These are phyloP conservation scores for Phthorimaea operculella DNA, from an alignment of 1,140 invertebrate species.

Conservation along the genomic window DNA sequence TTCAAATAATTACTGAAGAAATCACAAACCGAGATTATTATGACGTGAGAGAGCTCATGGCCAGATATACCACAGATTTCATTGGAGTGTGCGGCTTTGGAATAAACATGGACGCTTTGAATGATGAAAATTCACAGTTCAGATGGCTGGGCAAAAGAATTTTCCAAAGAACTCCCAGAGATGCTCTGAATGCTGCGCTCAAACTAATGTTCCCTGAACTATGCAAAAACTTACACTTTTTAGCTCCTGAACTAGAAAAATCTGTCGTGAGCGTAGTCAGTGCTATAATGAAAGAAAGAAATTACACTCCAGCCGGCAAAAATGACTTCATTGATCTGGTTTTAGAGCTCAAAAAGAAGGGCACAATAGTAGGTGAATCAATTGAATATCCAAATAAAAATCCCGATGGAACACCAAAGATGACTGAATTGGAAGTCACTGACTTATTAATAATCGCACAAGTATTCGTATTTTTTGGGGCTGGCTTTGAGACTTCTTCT, in stretches of 20 bases:
- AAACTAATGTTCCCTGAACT: slow-evolving; percentile 2
- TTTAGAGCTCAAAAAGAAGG: background rate
- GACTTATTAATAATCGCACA: background rate
- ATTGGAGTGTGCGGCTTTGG: slow-evolving; percentile 8
- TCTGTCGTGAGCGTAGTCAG: background rate
- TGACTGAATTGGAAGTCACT: background rate
- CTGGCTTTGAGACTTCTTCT: slow-evolving; percentile 5
- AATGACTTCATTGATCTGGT: slow-evolving; percentile 1
- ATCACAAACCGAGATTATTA: background rate
- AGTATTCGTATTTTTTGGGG: slow-evolving; percentile 5
- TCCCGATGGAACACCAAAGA: background rate
- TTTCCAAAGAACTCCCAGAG: background rate
- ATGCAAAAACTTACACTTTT: background rate
- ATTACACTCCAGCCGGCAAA: background rate
- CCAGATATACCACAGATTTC: slow-evolving; percentile 6
- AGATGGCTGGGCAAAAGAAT: slow-evolving; percentile 1
- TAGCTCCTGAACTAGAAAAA: slow-evolving; percentile 8
- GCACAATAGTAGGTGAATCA: slow-evolving; percentile 1
- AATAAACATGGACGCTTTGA: slow-evolving; percentile 3
- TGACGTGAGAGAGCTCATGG: slow-evolving; percentile 6
- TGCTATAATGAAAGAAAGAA: slow-evolving; percentile 1
- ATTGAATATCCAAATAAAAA: background rate
- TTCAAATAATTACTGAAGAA: slow-evolving; percentile 18
- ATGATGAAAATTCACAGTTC: slow-evolving; percentile 6
- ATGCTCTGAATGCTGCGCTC: background rate